Conservation (phyloP, 2,888 invertebrate genomes). For the Cataglyphis rosenhaueri region DNA sequence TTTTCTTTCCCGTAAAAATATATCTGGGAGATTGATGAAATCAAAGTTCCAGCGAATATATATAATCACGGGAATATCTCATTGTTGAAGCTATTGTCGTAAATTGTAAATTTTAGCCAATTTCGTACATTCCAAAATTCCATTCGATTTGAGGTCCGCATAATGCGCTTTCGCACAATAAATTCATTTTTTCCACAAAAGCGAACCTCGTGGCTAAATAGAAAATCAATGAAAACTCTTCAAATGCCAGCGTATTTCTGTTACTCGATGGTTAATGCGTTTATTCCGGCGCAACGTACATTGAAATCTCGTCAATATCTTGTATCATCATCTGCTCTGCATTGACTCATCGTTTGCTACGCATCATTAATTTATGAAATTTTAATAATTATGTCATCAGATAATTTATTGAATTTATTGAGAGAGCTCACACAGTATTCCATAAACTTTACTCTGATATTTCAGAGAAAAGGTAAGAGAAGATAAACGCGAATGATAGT, state of each 20-base stretch:
- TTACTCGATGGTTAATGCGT: conserved; percentile 11
- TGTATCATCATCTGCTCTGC: not conserved
- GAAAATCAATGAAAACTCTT: conserved; percentile 33
- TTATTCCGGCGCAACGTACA: conserved; percentile 22
- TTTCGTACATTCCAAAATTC: conserved; percentile 15
- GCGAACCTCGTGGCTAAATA: conserved; percentile 22
- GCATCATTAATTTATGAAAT: conserved; percentile 35
- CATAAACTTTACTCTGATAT: conserved; percentile 10
- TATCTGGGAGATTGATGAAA: conserved; percentile 3
- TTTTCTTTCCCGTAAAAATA: not conserved
- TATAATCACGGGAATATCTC: conserved; percentile 16
- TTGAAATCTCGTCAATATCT: conserved; percentile 36
- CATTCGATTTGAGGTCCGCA: not conserved
- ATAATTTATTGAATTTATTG: conserved; percentile 17
- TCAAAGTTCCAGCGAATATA: not conserved
- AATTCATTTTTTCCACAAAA: conserved; percentile 11
- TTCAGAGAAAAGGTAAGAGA: conserved; percentile 24
- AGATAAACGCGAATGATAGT: not conserved
- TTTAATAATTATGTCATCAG: not conserved
- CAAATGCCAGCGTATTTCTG: conserved; percentile 5
- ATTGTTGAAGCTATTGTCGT: not conserved
- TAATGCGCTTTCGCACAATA: conserved; percentile 36
- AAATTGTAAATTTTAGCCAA: conserved; percentile 11
- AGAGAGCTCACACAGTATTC: not conserved
- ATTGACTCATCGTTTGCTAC: not conserved